phyloP scores from a whole-genome alignment of 2,888 invertebrate genomes.

The Eustalomyia histrio region DNA sequence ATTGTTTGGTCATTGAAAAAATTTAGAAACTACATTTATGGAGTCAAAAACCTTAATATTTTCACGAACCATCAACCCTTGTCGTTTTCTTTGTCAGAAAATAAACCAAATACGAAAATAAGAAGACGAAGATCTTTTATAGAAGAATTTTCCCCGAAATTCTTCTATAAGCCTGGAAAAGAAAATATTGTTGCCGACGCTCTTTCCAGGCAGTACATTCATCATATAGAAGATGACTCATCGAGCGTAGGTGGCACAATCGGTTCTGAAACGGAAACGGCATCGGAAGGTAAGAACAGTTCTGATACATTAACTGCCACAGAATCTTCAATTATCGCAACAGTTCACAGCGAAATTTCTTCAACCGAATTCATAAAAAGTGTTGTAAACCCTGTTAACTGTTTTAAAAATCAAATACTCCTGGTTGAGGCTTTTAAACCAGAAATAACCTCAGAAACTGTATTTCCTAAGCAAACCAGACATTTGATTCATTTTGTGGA shows the following conservation, averaged over 20 bases:
- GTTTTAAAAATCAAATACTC: no score
- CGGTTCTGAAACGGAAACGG: no score
- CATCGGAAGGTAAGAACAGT: no score
- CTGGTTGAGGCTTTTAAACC: background rate
- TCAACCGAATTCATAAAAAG: constrained; percentile 9
- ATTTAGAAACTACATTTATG: no score
- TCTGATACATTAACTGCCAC: no score
- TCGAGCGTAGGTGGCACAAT: no score
- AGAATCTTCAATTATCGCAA: no score
- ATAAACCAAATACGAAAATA: no score
- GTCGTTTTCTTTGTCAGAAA: no score
- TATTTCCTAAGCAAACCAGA: constrained; percentile 10
- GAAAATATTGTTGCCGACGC: constrained; percentile 42
- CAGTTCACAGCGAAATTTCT: constrained; percentile 18
- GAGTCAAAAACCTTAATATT: no score
- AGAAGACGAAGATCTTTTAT: constrained; percentile 6
- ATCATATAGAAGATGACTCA: constrained; percentile 27
- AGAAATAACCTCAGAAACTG: background rate
- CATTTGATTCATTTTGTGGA: constrained; percentile 26
- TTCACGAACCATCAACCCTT: no score
- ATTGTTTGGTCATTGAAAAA: no score
- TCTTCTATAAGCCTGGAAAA: constrained; percentile 42
- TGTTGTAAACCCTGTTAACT: constrained; percentile 14
- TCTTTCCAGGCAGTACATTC: constrained; percentile 36
- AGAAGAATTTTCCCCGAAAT: constrained; percentile 28